phyloP scores from a whole-genome alignment of 2,888 invertebrate genomes.

The Selenia dentaria region DNA sequence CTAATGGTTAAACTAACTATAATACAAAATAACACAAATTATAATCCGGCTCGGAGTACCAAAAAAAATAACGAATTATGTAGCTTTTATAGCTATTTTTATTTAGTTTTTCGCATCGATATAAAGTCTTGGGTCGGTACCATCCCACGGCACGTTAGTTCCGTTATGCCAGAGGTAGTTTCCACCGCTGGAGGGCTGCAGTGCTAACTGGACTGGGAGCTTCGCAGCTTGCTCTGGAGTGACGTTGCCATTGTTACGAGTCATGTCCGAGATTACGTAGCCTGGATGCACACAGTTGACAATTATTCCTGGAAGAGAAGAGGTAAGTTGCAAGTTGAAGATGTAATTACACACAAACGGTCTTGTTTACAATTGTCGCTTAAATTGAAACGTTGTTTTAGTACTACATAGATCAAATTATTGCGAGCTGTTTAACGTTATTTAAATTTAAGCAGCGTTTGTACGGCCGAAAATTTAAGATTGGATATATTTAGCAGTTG shows the following conservation, averaged over 20 bases:
- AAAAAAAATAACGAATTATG: not conserved
- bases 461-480: too few species aligned
- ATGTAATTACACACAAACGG: too few species aligned
- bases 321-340: conserved; percentile 2
- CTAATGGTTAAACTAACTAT: too few species aligned
- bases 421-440: too few species aligned
- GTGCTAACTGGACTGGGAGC: conserved; percentile 44
- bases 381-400: too few species aligned
- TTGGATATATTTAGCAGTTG: too few species aligned
- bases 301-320: conserved; percentile 48
- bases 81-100: conserved; percentile 1
- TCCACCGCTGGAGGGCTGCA: conserved; percentile 47
- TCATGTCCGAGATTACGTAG: conserved; percentile 75
- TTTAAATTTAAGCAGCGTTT: too few species aligned
- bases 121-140: conserved; percentile 64
- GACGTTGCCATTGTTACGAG: conserved; percentile 58
- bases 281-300: conserved; percentile 76
- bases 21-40: too few species aligned
- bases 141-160: conserved; percentile 61
- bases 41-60: not conserved
- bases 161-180: conserved; percentile 67
- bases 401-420: too few species aligned
- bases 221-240: conserved; percentile 55
- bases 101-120: conserved; percentile 49
- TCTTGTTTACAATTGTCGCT: too few species aligned